Conservation (phyloP, 2,888 invertebrate species). For the Plagodis pulveraria region DNA sequence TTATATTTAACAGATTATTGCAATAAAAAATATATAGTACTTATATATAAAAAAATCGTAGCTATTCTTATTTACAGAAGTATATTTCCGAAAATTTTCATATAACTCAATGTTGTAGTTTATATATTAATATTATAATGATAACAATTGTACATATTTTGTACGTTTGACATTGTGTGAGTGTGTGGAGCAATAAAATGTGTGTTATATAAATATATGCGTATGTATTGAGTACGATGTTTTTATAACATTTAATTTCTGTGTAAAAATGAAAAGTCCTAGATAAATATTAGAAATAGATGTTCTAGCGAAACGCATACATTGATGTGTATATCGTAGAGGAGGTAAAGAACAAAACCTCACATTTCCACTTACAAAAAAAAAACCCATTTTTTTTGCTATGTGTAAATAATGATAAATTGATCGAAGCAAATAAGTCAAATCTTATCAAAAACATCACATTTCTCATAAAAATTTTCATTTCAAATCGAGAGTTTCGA, state of each 20-base stretch:
- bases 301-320: constrained; percentile 1
- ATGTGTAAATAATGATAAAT: no score
- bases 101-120: constrained; percentile 28
- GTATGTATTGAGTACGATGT: constrained; percentile 1
- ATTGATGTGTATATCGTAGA: constrained; percentile 1
- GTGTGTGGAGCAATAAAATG: constrained; percentile 34
- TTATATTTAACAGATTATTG: constrained; percentile 2
- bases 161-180: constrained; percentile 45
- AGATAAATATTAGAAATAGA: constrained; percentile 9
- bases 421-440: no score
- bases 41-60: not conserved
- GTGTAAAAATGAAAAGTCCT: constrained; percentile 17
- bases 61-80: constrained; percentile 17
- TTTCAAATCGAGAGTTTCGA: no score
- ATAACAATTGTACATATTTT: constrained; percentile 39
- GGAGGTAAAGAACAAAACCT: no score
- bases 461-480: no score
- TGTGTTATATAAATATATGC: constrained; percentile 30
- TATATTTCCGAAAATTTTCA: constrained; percentile 18
- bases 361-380: no score
- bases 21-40: constrained; percentile 8
- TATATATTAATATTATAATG: constrained; percentile 24
- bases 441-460: no score
- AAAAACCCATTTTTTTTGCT: no score
- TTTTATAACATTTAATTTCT: constrained; percentile 18